These are phyloP conservation scores for Myotis findleyi DNA, from an alignment of 2,797 vertebrate genomes.

Conservation along the genomic window DNA sequence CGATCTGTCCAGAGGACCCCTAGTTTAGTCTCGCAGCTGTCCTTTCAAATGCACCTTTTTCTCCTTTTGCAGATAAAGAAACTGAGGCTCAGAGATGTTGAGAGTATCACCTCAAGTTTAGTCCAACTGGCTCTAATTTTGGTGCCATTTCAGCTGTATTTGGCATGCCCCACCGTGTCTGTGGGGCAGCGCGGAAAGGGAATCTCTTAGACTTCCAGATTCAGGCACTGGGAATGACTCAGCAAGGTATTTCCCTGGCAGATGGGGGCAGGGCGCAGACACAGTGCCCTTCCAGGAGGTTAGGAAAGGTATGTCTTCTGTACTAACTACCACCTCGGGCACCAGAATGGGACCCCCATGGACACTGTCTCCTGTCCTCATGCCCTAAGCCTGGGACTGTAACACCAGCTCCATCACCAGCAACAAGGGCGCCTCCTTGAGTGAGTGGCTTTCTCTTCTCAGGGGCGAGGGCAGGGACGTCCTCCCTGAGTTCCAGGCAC, in stretches of 20 bases:
- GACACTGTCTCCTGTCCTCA: not conserved
- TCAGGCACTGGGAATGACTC: not conserved
- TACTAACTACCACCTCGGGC: not conserved
- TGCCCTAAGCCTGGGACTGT: not conserved
- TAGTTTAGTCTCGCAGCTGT: not conserved
- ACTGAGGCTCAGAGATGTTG: not conserved
- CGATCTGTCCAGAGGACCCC: not conserved
- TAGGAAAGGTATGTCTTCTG: not conserved
- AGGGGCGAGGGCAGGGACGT: too few relatives aligned
- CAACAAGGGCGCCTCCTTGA: not conserved
- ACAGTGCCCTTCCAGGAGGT: not conserved
- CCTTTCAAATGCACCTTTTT: not conserved
- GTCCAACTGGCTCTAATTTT: not conserved
- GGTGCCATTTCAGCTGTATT: not conserved
- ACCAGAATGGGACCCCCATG: not conserved
- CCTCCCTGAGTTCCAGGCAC: not conserved
- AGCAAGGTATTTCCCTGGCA: not conserved
- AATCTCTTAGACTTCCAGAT: not conserved
- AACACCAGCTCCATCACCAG: not conserved
- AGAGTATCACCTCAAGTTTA: not conserved
- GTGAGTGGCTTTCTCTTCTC: not conserved
- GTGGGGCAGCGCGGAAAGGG: not conserved
- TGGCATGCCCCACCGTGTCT: not conserved
- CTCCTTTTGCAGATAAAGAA: constrained; percentile 8
- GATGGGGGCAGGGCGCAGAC: not conserved